Base-by-base conservation (phyloP, 2,797 vertebrate species). In the Acanthiza pusilla region DNA sequence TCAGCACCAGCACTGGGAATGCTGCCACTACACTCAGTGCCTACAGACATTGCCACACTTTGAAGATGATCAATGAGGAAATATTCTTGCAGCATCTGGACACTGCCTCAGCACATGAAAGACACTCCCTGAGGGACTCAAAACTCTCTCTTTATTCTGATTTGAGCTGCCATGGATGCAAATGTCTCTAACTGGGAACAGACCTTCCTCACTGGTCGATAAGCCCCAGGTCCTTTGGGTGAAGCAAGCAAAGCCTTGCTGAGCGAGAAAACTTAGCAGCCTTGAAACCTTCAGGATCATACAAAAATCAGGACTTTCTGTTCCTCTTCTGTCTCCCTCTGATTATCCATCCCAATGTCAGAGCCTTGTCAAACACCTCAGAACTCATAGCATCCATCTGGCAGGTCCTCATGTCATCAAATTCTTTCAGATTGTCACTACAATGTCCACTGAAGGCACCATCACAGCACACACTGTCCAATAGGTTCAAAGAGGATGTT, bases 31-130 rank as follows among this genome's bases (percentile, higher is more conserved):
- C 5, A 19, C 34, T 57, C 0, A 0, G 29, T 72, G 85, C 92
- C 87, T 75, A 73, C 61, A 84, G 89, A 75, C 62, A 89, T 16
- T 26, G 79, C 76, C 85, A 88, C 10, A 6, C 54, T 92, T 60
- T 79, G 92, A 96, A 57, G 79, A 89, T 86, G 58, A 95, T 93
- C 92, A 82, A 26, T 2, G 4, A 85, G 66, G 85, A 96, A 95
- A 84, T 66, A 76, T 36, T 86, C 88, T 62, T 66, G 58, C 79
- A 92, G 82, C 40, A 57, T 84, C 51, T 74, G 88, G 82, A 54
- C 62, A 45, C 58, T 63, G 91, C 80, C 73, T 84, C 20, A 58
- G 72, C 91, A 50, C 13, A 45, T 29, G 36, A 84, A 90, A 86
- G 29, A 32, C 6, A n/a, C 36, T 88, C 93, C 93, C 5, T 0